Base-by-base conservation (phyloP, 1,140 invertebrate genomes). In the Psix sp. region DNA sequence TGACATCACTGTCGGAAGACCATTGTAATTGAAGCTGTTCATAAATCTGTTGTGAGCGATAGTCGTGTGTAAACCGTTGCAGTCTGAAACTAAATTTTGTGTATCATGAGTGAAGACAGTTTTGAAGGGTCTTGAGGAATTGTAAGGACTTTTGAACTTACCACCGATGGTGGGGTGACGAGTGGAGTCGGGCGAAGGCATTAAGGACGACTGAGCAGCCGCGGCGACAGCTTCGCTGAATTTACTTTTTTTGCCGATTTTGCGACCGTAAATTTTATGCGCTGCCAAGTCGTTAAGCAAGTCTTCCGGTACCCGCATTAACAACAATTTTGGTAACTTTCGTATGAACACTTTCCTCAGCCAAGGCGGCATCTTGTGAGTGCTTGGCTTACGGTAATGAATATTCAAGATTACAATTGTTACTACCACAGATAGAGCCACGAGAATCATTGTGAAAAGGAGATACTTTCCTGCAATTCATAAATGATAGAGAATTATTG, bases 371-470 rank as follows among this genome's bases (percentile, higher is more conserved):
- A 99, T 98, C 85, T 95, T 94, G 85, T 99, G 98, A 0, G 98
- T 99, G 72, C 96, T 96, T 1, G 98, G 98, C 80, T 98, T 98
- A 1, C 98, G 94, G 83, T 99, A 99, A 84, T 99, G 98, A n/a
- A 99, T 94, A 84, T 99, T 99, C 16, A 99, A 88, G 77, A 99
- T 97, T 54, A 98, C 92, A 73, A 99, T 99, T 14, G 98, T 99
- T 68, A 99, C 94, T 11, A 98, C 92, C 31, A 99, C 98, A 14
- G 97, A 99, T 5, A 99, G 86, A 0, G 94, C 97, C 0, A 99
- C 98, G 15, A 99, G 89, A 31, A 99, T 91, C 97, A 99, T 99
- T 1, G 98, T 99, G 83, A 99, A 99, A 0, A 99, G 90, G 0
- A 99, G 90, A 87, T 99, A 99, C 87, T 99, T 99, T 18, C 74